Percentiles rank a stretch among this genome's conserved stretches.
These are phyloP conservation scores for Synanthedon tipuliformis DNA, from an alignment of 2,888 invertebrate species.

Conservation along the genomic window DNA sequence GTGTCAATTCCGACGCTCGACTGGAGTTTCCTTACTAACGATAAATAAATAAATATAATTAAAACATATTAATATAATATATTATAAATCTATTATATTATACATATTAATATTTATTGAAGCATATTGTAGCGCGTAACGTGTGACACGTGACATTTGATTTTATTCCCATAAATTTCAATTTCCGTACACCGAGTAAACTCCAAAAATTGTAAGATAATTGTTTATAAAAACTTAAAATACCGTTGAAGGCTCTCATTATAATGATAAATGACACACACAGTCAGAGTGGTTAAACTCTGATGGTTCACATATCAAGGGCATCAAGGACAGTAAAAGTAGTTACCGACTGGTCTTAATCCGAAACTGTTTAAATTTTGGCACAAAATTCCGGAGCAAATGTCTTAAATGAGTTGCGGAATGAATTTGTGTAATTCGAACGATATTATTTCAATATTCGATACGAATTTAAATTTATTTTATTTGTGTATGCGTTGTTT, in stretches of 20 bases:
- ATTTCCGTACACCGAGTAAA: too few species aligned
- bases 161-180: too few species aligned
- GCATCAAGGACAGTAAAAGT: constrained; percentile 37
- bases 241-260: neutral
- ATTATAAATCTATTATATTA: too few species aligned
- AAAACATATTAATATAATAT: too few species aligned
- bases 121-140: too few species aligned
- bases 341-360: constrained; percentile 12
- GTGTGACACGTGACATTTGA: too few species aligned
- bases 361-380: constrained; percentile 24
- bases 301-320: constrained; percentile 16
- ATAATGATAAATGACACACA: neutral
- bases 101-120: too few species aligned
- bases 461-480: neutral
- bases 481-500: neutral
- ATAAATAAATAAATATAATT: too few species aligned
- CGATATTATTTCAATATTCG: neutral
- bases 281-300: neutral
- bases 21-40: too few species aligned
- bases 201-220: too few species aligned
- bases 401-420: constrained; percentile 16
- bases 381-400: constrained; percentile 7
- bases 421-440: constrained; percentile 1
- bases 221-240: neutral
- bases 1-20: too few species aligned